These are phyloP conservation scores for Crepidodera aurea DNA, from an alignment of 2,888 invertebrate species.

Conservation along the genomic window DNA sequence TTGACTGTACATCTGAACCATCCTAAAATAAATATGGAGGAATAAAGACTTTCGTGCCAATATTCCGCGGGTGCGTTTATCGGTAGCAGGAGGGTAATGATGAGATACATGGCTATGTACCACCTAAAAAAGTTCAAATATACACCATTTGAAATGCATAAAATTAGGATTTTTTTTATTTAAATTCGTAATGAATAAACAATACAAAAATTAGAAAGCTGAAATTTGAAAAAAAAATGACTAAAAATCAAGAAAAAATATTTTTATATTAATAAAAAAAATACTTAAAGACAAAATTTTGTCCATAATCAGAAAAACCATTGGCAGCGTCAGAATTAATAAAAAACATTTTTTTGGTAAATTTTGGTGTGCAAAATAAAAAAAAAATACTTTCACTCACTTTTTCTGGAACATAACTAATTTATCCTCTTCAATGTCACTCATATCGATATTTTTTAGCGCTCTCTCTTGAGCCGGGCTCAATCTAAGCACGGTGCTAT, in stretches of 20 bases:
- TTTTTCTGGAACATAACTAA: slow-evolving; percentile 84
- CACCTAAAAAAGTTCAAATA: slow-evolving; percentile 65
- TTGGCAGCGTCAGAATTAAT: too few species aligned
- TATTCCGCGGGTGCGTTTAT: slow-evolving; percentile 81
- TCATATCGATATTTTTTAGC: slow-evolving; percentile 75
- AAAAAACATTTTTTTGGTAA: too few species aligned
- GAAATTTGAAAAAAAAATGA: too few species aligned
- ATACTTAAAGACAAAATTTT: too few species aligned
- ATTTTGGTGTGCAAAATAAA: too few species aligned
- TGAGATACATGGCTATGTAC: slow-evolving; percentile 70
- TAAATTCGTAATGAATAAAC: neutral
- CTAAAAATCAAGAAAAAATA: too few species aligned
- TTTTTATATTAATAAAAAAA: too few species aligned
- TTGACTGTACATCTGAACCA: slow-evolving; percentile 73
- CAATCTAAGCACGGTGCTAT: slow-evolving; percentile 73
- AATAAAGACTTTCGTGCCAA: slow-evolving; percentile 74
- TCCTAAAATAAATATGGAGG: slow-evolving; percentile 72
- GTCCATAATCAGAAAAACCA: too few species aligned
- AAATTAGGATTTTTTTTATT: neutral
- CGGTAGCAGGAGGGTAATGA: slow-evolving; percentile 74
- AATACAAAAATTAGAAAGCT: too few species aligned
- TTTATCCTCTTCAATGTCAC: slow-evolving; percentile 79
- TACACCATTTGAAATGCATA: too few species aligned
- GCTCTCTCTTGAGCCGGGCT: slow-evolving; percentile 71
- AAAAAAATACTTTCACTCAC: too few species aligned